These are phyloP conservation scores for Dendrolimus punctatus DNA, from an alignment of 1,140 invertebrate species.

Conservation along the genomic window DNA sequence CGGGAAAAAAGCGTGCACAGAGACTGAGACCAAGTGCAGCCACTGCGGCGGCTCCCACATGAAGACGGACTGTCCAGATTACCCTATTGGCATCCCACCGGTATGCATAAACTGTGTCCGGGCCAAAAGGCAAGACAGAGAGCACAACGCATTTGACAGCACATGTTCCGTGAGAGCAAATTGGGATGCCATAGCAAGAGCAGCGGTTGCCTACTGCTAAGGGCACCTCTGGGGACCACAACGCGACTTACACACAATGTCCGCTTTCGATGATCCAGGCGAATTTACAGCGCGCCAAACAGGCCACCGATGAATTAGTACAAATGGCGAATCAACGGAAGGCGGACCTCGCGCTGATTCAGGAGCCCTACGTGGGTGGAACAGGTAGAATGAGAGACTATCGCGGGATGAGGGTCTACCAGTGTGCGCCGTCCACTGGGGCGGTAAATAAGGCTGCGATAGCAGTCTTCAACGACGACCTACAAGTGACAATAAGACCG, in stretches of 20 bases:
- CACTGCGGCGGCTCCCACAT: constrained; percentile 8
- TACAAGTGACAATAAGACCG: constrained; percentile 6
- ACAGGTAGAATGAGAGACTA: not conserved
- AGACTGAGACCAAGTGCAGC: constrained; percentile 4
- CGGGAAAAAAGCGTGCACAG: constrained; percentile 6
- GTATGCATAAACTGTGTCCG: constrained; percentile 6
- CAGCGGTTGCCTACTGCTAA: constrained; percentile 9
- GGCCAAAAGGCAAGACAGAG: not conserved
- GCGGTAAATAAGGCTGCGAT: constrained; percentile 12
- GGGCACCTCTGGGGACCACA: constrained; percentile 4
- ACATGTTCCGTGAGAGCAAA: too few species aligned
- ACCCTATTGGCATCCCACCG: not conserved
- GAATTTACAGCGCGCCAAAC: too few species aligned
- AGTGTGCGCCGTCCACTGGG: not conserved
- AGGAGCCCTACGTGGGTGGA: constrained; percentile 7
- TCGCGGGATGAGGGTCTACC: constrained; percentile 8
- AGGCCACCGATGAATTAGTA: constrained; percentile 13
- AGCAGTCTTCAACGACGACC: constrained; percentile 4
- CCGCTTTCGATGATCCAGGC: too few species aligned
- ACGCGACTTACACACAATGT: constrained; percentile 14
- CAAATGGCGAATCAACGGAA: constrained; percentile 1
- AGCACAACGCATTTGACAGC: constrained; percentile 9
- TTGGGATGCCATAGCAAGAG: constrained; percentile 6
- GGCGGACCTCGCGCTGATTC: not conserved
- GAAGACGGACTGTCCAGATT: constrained; percentile 4